These are phyloP conservation scores for Drosophila formosana DNA, from an alignment of 2,888 invertebrate species.

Conservation along the genomic window DNA sequence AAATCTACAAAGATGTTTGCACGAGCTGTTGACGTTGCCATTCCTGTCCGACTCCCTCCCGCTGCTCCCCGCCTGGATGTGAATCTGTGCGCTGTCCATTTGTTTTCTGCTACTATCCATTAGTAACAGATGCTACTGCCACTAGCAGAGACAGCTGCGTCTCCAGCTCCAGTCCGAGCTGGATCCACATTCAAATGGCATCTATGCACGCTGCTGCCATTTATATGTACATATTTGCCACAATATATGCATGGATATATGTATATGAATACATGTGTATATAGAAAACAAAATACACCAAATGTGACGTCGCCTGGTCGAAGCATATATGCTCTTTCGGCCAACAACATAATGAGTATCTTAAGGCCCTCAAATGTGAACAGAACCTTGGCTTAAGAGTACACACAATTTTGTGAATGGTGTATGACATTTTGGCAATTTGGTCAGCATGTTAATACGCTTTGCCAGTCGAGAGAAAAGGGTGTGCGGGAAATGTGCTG, in stretches of 20 bases:
- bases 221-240: constrained; percentile 60
- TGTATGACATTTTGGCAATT: constrained; percentile 40
- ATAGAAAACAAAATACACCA: constrained; percentile 10
- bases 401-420: constrained; percentile 38
- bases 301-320: constrained; percentile 1
- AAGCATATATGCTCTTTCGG: constrained; percentile 20
- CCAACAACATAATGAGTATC: neutral
- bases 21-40: constrained; percentile 74
- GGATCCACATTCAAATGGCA: constrained; percentile 74
- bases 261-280: constrained; percentile 48
- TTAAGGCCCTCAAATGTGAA: neutral
- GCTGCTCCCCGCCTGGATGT: constrained; percentile 20
- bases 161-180: constrained; percentile 5
- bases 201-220: constrained; percentile 60
- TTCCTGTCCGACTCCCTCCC: constrained; percentile 12
- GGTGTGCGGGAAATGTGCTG: neutral
- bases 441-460: constrained; percentile 60
- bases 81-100: constrained; percentile 78
- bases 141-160: constrained; percentile 56
- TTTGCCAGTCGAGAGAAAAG: constrained; percentile 5
- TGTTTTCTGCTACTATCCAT: constrained; percentile 79
- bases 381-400: constrained; percentile 21
- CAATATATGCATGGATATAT: constrained; percentile 44
- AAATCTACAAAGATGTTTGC: constrained; percentile 81
- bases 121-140: constrained; percentile 78